These are phyloP conservation scores for Diadumene lineata DNA, from an alignment of 92 coral and sea anemone genomes.

Conservation along the genomic window DNA sequence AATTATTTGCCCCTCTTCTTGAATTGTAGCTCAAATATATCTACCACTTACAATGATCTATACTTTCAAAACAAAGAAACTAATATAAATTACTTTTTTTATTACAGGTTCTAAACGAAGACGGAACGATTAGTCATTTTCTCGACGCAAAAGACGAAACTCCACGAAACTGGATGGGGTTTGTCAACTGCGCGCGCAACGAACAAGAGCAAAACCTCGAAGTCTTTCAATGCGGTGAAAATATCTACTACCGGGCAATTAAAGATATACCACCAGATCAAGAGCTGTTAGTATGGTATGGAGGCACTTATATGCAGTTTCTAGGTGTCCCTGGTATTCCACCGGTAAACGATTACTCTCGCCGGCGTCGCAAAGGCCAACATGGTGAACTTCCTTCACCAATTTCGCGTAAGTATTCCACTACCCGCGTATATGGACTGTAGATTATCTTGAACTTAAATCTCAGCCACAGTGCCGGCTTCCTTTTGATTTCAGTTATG, in stretches of 20 bases:
- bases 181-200: constrained; percentile 98
- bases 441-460: not conserved
- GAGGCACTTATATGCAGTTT: constrained; percentile 89
- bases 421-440: not conserved
- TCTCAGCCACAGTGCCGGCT: constrained; percentile 11
- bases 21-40: not conserved
- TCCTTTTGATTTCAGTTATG: constrained; percentile 10
- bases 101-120: constrained; percentile 86
- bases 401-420: constrained; percentile 38
- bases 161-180: constrained; percentile 99
- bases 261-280: constrained; percentile 99
- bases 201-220: constrained; percentile 99
- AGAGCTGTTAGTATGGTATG: constrained; percentile 96
- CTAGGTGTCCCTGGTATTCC: constrained; percentile 98
- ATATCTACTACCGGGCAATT: constrained; percentile 92
- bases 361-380: constrained; percentile 69
- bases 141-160: constrained; percentile 97
- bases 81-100: not conserved
- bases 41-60: not conserved
- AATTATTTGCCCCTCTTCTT: not conserved
- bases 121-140: constrained; percentile 97
- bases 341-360: constrained; percentile 78
- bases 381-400: constrained; percentile 27
- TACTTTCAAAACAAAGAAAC: not conserved
- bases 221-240: constrained; percentile 90